Conservation (phyloP, 2,113 vertebrate species). For the Cavia porcellus region DNA sequence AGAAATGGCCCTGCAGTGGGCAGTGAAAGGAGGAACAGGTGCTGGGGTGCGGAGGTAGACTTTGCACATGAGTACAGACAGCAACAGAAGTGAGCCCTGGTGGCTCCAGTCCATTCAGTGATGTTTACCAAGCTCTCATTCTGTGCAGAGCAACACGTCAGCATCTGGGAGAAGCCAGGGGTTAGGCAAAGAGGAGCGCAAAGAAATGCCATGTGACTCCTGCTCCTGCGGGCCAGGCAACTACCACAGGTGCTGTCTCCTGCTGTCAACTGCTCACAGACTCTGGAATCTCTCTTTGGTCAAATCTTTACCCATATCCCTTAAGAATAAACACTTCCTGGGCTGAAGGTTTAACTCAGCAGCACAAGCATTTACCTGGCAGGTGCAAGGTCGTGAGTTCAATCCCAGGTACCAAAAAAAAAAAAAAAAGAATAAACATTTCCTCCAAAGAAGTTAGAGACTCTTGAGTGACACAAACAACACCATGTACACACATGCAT, state of each 20-base stretch:
- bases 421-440: neutral
- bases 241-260: neutral
- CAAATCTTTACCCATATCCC: neutral
- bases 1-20: neutral
- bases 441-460: neutral
- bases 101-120: neutral
- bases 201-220: neutral
- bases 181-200: neutral
- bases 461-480: neutral
- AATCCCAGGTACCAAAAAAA: too few species aligned
- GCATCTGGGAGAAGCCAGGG: neutral
- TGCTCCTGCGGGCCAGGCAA: too few species aligned
- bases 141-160: neutral
- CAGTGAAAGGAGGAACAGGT: neutral
- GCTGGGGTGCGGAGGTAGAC: neutral
- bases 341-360: too few species aligned
- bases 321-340: neutral
- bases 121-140: slow-evolving; percentile 41
- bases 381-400: too few species aligned
- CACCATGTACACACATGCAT: neutral
- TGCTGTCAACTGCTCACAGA: neutral
- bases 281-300: neutral
- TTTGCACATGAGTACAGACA: neutral
- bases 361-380: too few species aligned
- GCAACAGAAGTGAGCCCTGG: neutral